Evolutionary conservation across 2,797 vertebrate species (phyloP), one percentile per base, ranked within the genome.

Genomic region (Neopelma chrysocephalum): DNA sequence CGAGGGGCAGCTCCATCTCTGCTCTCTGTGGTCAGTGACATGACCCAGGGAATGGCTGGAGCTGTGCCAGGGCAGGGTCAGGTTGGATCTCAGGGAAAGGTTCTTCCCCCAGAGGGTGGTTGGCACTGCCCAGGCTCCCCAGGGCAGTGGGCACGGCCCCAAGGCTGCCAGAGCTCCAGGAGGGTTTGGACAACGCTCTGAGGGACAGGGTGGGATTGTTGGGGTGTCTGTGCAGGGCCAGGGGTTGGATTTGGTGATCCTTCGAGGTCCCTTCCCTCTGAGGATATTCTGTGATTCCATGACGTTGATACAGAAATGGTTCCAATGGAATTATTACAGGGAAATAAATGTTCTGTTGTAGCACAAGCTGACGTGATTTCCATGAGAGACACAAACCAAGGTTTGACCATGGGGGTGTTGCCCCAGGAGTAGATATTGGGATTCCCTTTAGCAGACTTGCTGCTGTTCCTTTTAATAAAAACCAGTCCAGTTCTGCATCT

Each of bases 401-500:
- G 12, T 36, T 51, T 71, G 64, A 10, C 31, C 0, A 0, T 27
- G 29, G 29, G 32, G 21, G 2, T 29, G 25, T 18, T 0, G 0
- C 20, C 42, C 9, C 9, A 6, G 57, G 57, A 42, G 11, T 3
- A 36, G 14, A 25, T 15, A 19, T 12, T 43, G 51, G 17, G 16
- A 3, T 58, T 84, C 23, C 45, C 79, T 73, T 62, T 42, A 9
- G 32, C 15, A 16, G 14, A 4, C 32, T 20, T 12, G 5, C 16
- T 26, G 11, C 10, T 38, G 17, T n/a, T 29, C 17, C 15, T 82
- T 64, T 70, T 21, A 38, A 5, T 34, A 34, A 48, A 3, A 34
- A 62, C 8, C 25, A 34, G 0, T 12, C 19, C 43, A 13, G 32
- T 43, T n/a, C 18, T 79, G 0, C 0, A 0, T 43, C 45, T 22